Evolutionary conservation across 2,888 invertebrate species (phyloP).

Genomic region (Ophion costatus): DNA sequence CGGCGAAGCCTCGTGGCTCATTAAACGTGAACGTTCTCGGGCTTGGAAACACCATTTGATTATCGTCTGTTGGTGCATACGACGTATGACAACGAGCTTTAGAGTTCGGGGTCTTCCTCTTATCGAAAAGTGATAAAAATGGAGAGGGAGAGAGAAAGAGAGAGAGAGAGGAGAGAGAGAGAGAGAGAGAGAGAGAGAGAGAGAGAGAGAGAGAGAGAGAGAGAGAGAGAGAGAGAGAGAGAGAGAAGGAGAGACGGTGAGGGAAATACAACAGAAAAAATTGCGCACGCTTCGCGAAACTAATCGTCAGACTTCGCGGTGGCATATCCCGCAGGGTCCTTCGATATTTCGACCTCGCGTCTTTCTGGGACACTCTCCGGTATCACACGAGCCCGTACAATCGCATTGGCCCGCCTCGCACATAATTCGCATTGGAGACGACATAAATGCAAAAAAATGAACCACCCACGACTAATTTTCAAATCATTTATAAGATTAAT

Average conservation of each 20-base stretch:
- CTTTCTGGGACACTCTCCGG: background rate
- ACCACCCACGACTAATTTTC: no score
- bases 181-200: no score
- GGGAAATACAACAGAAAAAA: background rate
- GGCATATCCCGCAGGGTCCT: conserved; percentile 5
- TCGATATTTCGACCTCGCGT: background rate
- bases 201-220: no score
- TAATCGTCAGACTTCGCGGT: conserved; percentile 15
- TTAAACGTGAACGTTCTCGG: conserved; percentile 38
- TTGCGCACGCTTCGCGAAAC: background rate
- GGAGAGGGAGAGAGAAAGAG: background rate
- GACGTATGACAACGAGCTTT: conserved; percentile 42
- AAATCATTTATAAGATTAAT: no score
- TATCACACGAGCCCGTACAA: conserved; percentile 5
- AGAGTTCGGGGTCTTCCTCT: conserved; percentile 28
- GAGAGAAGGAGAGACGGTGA: no score
- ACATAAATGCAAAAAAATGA: no score
- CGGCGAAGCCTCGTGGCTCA: conserved; percentile 2
- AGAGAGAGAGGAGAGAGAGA: background rate
- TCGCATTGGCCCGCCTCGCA: background rate
- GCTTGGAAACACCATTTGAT: conserved; percentile 23
- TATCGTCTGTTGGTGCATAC: conserved; percentile 48
- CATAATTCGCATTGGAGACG: background rate
- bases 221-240: no score
- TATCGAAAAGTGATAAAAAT: conserved; percentile 19